These are phyloP conservation scores for Dasyurus viverrinus DNA, from an alignment of 2,113 vertebrate species.

Conservation along the genomic window DNA sequence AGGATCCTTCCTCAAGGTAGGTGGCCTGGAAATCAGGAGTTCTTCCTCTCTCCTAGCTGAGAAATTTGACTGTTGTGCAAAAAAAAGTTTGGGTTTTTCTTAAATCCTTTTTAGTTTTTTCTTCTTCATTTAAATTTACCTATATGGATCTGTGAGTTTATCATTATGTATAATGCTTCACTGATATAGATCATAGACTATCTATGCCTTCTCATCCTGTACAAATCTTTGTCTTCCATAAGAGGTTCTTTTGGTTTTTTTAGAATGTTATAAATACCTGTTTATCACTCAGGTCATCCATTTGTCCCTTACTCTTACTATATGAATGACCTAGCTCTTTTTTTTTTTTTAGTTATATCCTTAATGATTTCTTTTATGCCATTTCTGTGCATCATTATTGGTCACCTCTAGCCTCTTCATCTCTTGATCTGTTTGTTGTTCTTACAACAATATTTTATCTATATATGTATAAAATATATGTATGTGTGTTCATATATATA, in stretches of 20 bases:
- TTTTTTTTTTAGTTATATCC: background rate
- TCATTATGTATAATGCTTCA: background rate
- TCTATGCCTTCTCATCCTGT: background rate
- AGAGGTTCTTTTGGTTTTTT: background rate
- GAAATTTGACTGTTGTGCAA: background rate
- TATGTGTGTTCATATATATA: too few species aligned
- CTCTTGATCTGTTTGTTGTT: background rate
- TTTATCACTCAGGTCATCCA: background rate
- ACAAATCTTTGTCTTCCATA: background rate
- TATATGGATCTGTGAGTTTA: background rate
- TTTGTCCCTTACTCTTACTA: background rate
- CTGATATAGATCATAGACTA: background rate
- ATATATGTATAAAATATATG: too few species aligned
- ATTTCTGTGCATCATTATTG: background rate
- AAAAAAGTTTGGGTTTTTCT: background rate
- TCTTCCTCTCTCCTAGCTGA: background rate
- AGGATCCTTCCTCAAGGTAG: conserved; percentile 94
- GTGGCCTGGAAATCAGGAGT: background rate
- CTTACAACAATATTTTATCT: too few species aligned
- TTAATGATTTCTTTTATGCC: background rate
- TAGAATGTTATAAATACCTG: background rate
- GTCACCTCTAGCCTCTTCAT: background rate
- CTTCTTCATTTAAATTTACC: background rate
- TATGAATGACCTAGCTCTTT: background rate
- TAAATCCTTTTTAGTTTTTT: conserved; percentile 21